Evolutionary conservation across 1,140 invertebrate species (phyloP), one percentile per base, ranked within the genome.

Genomic region (Medauroidea extradentata): DNA sequence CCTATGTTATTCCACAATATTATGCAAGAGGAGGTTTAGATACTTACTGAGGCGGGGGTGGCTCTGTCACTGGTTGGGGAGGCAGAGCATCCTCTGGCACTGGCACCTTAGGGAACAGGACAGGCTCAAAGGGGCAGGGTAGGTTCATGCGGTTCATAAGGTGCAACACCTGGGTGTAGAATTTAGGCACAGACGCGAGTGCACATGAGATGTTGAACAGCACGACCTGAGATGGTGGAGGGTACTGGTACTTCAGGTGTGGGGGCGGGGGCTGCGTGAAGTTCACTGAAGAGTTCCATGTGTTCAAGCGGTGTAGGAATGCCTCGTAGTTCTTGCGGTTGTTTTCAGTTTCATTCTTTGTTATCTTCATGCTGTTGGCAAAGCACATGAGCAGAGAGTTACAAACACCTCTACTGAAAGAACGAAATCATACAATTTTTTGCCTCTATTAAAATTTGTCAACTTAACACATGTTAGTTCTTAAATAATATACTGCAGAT

Each of bases 101-200:
- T 44, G 56, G 3, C 65, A 66, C 60, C 25, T 56, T 25, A 9
- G 29, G 51, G 18, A 43, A 60, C 19, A 51, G 14, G 59, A 83
- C 71, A 68, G 78, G 70, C 38, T 84, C 80, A 78, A 96, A 96
- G n/a, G 94, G 94, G 57, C 85, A 83, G 34, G 90, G 88, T 44
- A 96, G 71, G 74, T 89, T 92, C 93, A 98, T 95, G 78, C 89
- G 93, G 71, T 96, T 96, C 93, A 97, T 96, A 27, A 98, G 79
- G 80, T 97, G 93, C 49, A 96, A 71, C 5, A 91, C 77, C 75
- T 87, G 93, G 21, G 81, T 85, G 71, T 96, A 96, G 73, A 96
- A 91, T 65, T 85, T 83, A 44, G 87, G 87, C 66, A 91, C 84
- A 41, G 79, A 79, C 53, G 87, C 78, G 44, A 96, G 72, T 48